Evolutionary conservation across 2,888 invertebrate species (phyloP).

Genomic region (Conistra vaccinii): DNA sequence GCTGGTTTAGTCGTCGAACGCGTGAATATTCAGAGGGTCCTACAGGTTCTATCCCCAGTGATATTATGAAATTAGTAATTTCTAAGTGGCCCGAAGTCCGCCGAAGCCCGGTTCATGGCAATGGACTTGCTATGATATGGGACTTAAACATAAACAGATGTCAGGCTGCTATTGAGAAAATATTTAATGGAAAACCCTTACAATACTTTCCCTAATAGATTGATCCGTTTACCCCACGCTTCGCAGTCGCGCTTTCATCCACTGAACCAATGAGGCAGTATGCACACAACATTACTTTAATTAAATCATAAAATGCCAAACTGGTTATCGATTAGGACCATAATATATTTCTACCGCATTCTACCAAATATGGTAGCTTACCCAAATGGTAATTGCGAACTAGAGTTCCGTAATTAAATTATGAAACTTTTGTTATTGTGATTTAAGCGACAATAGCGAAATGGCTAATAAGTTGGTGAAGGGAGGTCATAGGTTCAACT

Average conservation of each 20-base stretch:
- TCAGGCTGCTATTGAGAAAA: too few species aligned
- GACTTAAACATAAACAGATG: too few species aligned
- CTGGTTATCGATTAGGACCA: conserved; percentile 55
- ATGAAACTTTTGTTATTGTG: conserved; percentile 50
- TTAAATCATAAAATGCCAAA: conserved; percentile 58
- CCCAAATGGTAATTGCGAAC: conserved; percentile 64
- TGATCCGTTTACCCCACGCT: neutral
- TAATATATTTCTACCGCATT: conserved; percentile 65
- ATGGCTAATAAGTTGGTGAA: conserved; percentile 21
- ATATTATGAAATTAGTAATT: neutral
- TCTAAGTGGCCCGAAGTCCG: neutral
- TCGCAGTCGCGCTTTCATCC: neutral
- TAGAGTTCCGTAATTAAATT: conserved; percentile 58
- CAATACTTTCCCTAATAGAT: neutral
- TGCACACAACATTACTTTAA: conserved; percentile 25
- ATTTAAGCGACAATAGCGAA: conserved; percentile 33
- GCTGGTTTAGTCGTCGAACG: neutral
- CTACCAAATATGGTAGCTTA: conserved; percentile 56
- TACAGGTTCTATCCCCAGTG: neutral
- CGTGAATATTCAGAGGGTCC: neutral
- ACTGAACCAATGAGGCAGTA: neutral
- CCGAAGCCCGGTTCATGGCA: too few species aligned
- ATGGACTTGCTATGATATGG: neutral
- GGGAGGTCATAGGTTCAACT: conserved; percentile 37
- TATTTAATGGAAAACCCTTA: too few species aligned